phyloP scores from a whole-genome alignment of 1,140 invertebrate species.

The Drosophila triauraria region DNA sequence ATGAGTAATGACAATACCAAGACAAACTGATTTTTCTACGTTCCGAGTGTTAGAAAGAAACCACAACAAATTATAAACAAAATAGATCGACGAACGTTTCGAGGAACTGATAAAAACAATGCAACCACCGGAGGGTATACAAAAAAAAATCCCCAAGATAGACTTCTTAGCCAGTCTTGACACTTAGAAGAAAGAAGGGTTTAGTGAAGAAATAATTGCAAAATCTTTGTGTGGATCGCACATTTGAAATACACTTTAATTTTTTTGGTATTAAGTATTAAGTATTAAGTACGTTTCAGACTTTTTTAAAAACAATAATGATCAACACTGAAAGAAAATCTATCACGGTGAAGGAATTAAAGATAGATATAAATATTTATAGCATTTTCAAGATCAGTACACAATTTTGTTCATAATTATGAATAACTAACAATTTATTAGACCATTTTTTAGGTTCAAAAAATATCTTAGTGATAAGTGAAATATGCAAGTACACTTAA shows the following conservation, averaged over 20 bases:
- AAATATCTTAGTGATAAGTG: not conserved
- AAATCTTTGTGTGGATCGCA: not conserved
- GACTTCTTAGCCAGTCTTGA: not conserved
- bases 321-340: not conserved
- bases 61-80: slow-evolving; percentile 45
- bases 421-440: too few relatives aligned
- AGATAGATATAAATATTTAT: not conserved
- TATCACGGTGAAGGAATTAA: fast-evolving
- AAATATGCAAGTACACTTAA: not conserved
- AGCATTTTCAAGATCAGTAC: not conserved
- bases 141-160: slow-evolving; percentile 1
- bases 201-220: not conserved
- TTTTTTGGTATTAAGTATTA: too few relatives aligned
- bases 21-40: slow-evolving; percentile 25
- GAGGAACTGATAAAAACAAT: slow-evolving; percentile 54
- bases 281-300: too few relatives aligned
- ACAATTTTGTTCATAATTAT: not conserved
- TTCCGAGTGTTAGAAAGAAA: slow-evolving; percentile 19
- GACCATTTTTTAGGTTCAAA: not conserved
- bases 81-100: slow-evolving; percentile 37
- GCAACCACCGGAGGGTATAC: slow-evolving; percentile 32
- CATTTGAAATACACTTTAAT: not conserved
- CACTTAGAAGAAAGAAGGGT: not conserved
- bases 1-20: slow-evolving; percentile 20
- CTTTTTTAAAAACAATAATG: too few relatives aligned